phyloP scores from a whole-genome alignment of 2,888 invertebrate species.

The Protophormia terraenovae region DNA sequence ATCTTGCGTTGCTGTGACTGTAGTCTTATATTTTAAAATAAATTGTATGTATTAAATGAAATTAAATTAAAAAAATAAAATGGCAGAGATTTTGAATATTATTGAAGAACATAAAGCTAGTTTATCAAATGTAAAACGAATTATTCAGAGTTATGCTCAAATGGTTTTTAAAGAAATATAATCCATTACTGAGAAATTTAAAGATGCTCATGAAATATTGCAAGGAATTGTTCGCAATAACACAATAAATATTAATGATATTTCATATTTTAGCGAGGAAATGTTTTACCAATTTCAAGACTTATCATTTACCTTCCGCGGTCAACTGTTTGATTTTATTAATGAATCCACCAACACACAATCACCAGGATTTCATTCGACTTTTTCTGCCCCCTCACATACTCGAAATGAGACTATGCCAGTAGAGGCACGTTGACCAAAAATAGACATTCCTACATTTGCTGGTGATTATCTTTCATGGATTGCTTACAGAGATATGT shows the following conservation, averaged over 20 bases:
- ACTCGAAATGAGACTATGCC: neutral
- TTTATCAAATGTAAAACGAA: neutral
- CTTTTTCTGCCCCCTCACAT: neutral
- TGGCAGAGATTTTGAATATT: too few relatives aligned
- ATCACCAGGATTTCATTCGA: constrained; percentile 11
- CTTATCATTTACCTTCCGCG: constrained; percentile 2
- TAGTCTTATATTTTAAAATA: neutral
- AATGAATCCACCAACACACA: neutral
- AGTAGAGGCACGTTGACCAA: constrained; percentile 8
- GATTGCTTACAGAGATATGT: constrained; percentile 38
- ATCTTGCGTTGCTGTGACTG: neutral
- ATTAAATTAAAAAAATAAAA: neutral
- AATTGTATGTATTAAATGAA: constrained; percentile 1
- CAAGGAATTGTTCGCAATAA: neutral
- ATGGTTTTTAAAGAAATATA: constrained; percentile 2
- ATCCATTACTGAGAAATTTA: neutral
- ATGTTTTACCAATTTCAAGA: constrained; percentile 27
- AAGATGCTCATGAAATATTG: neutral
- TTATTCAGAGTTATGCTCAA: constrained; percentile 9
- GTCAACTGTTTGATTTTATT: constrained; percentile 6
- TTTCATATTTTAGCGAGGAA: constrained; percentile 27
- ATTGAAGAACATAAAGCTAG: constrained; percentile 18
- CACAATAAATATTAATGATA: neutral
- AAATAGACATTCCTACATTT: constrained; percentile 20
- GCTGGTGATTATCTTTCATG: constrained; percentile 20